These are phyloP conservation scores for Percina caprodes DNA, from an alignment of 2,113 vertebrate species.

Conservation along the genomic window DNA sequence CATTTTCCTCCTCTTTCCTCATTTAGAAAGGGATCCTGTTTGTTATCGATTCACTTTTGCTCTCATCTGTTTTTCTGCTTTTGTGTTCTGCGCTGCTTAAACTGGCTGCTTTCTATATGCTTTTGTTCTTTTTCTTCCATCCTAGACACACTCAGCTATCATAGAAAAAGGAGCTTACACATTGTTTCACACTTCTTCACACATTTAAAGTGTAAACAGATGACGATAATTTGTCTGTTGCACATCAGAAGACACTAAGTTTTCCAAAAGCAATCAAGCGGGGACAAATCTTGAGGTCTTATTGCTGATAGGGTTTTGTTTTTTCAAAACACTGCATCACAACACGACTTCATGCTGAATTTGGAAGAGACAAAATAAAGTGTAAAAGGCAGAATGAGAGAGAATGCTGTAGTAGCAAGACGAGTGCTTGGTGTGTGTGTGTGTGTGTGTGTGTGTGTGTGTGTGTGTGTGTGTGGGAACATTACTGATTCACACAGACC, in stretches of 20 bases:
- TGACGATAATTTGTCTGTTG: background rate
- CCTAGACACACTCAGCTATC: constrained; percentile 18
- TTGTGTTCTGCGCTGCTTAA: constrained; percentile 33
- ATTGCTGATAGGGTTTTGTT: background rate
- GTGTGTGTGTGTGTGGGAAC: constrained; percentile 6
- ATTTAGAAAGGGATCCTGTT: constrained; percentile 29
- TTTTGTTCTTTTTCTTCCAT: constrained; percentile 4
- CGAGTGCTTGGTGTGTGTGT: constrained; percentile 12
- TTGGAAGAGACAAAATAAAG: constrained; percentile 21
- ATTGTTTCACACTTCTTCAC: background rate
- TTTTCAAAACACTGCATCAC: constrained; percentile 20
- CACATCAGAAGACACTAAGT: background rate
- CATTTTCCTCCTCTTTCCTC: constrained; percentile 25
- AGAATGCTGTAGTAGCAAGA: constrained; percentile 43
- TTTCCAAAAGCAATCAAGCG: constrained; percentile 18
- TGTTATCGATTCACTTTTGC: constrained; percentile 39
- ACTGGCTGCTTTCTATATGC: constrained; percentile 20
- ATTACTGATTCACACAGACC: constrained; percentile 61
- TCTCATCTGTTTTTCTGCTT: constrained; percentile 27
- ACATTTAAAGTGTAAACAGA: constrained; percentile 3
- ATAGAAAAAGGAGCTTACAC: constrained; percentile 12
- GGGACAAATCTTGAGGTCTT: constrained; percentile 14
- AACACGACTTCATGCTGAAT: constrained; percentile 14
- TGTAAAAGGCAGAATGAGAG: constrained; percentile 37
- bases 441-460: constrained; percentile 28